Base-by-base conservation (phyloP, 2,888 invertebrate genomes). In the Drosophila rellima region DNA sequence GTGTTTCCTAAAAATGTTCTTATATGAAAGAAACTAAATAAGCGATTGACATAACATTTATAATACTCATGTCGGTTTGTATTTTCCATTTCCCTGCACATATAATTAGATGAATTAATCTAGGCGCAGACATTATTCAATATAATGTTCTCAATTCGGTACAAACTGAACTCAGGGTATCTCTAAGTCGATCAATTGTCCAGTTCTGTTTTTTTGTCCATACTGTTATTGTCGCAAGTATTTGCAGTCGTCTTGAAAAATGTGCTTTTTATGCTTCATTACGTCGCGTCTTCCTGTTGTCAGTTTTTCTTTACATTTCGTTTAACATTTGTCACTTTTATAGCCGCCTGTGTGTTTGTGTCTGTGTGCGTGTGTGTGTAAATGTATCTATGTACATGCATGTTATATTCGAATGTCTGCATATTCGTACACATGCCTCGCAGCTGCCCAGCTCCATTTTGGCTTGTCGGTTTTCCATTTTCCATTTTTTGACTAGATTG, bases 301-400 rank as follows among this genome's bases (percentile, higher is more conserved):
- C 89, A 85, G 78, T 89, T 85, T 88, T 89, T 79, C 74, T 77
- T 88, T 79, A 84, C 89, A 88, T 89, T 88, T 89, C 85, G 86
- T 82, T 85, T 88, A 85, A 85, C 85, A 85, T 85, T 89, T 85
- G 89, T 85, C 85, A 89, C 85, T 89, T 85, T 85, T 85, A 88
- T 88, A 85, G 89, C 86, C 59, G 66, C 66, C 71, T 74, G 61
- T 72, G 70, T 72, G 62, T 54, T 42, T 29, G 61, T 65, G 33
- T 59, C 60, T 33, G 20, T 31, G 45, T 29, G 61, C 63, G 33
- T 59, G 62, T 33, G 20, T 31, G 45, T 47, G 45, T 50, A 52
- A 54, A 20, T 57, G 45, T 59, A 47, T 61, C 60, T 57, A 51
- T 68, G 39, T 51, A n/a, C 55, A 55, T 20, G 31, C 33, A 51